Evolutionary conservation across 2,113 vertebrate species (phyloP).

Genomic region (Pachyramphus minor): DNA sequence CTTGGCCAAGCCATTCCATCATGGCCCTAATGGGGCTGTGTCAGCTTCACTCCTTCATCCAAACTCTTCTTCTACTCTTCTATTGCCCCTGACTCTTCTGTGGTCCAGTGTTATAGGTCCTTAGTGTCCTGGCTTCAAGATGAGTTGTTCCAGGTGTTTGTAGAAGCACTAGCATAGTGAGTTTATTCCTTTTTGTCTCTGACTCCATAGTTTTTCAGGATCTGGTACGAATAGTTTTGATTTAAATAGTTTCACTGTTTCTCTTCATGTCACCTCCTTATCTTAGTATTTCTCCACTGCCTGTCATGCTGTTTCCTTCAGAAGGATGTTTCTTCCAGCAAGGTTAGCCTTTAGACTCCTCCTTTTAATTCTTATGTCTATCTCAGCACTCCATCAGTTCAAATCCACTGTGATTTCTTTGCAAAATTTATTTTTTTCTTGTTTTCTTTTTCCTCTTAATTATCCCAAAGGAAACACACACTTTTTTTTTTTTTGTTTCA

Average conservation of each 20-base stretch:
- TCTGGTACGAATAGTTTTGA: not conserved
- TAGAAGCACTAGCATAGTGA: not conserved
- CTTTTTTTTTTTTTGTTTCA: not conserved
- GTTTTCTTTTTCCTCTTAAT: not conserved
- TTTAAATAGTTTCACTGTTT: not conserved
- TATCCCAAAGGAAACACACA: not conserved
- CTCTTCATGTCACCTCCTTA: not conserved
- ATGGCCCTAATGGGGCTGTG: not conserved
- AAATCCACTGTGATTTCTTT: not conserved
- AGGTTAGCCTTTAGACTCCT: not conserved
- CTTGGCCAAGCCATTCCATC: fast-evolving
- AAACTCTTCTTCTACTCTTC: not conserved
- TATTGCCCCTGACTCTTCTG: not conserved
- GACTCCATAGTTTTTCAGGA: not conserved
- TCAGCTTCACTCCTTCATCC: not conserved
- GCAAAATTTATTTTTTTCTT: not conserved
- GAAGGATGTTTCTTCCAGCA: not conserved
- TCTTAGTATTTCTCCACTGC: not conserved
- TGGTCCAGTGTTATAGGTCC: not conserved
- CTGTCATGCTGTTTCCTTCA: not conserved
- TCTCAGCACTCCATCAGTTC: not conserved
- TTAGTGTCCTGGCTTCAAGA: not conserved
- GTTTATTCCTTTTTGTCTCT: not conserved
- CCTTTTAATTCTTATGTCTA: not conserved
- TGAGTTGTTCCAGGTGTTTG: not conserved